A percentile compares a stretch with the other conserved stretches of the same genome.
Conservation (phyloP, 2,888 invertebrate species). For the Hyles lineata region DNA sequence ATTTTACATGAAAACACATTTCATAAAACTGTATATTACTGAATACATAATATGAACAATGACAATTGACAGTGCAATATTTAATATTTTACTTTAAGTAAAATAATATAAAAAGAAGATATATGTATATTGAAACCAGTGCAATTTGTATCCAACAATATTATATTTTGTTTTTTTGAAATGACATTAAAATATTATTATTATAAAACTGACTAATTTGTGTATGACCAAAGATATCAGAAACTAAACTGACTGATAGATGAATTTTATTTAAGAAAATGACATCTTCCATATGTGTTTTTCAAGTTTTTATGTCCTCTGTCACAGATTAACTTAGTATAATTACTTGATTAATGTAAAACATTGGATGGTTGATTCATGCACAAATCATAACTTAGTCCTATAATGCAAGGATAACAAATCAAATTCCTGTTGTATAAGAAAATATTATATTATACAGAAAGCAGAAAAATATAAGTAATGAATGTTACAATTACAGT, state of each 20-base stretch:
- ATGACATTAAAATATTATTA: conserved; percentile 49
- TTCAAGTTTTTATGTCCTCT: conserved; percentile 40
- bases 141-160: conserved; percentile 37
- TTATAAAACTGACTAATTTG: conserved; percentile 47
- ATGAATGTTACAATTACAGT: conserved; percentile 27
- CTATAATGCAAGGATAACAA: conserved; percentile 13
- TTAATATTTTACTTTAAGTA: conserved; percentile 80
- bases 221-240: conserved; percentile 78
- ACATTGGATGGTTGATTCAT: conserved; percentile 23
- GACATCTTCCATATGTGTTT: conserved; percentile 61
- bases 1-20: conserved; percentile 3
- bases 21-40: conserved; percentile 24
- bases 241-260: conserved; percentile 58
- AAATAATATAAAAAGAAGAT: conserved; percentile 64
- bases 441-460: not conserved
- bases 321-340: conserved; percentile 38
- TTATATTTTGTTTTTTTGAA: conserved; percentile 50
- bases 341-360: conserved; percentile 28
- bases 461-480: not conserved
- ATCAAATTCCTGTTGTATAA: conserved; percentile 13
- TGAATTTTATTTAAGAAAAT: conserved; percentile 28
- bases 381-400: conserved; percentile 29
- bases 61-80: conserved; percentile 76
- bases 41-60: conserved; percentile 23
- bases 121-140: conserved; percentile 37